phyloP scores from a whole-genome alignment of 1,140 invertebrate genomes.

The Paralvinella palmiformis region DNA sequence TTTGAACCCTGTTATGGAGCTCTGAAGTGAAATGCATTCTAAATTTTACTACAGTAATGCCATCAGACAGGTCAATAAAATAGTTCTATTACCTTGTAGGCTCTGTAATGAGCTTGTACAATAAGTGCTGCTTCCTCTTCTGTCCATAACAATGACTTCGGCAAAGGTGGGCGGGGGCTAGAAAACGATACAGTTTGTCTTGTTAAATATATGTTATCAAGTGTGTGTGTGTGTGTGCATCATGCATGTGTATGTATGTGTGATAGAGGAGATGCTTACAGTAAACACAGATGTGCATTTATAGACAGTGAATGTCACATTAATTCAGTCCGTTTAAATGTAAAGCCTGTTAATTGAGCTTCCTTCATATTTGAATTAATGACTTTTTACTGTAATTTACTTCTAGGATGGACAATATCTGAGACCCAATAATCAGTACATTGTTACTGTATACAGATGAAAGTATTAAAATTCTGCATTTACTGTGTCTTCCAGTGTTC shows the following conservation, averaged over 20 bases:
- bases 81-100: conserved; percentile 43
- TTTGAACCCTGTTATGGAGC: too few species aligned
- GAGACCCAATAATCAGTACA: too few species aligned
- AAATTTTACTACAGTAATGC: too few species aligned
- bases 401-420: too few species aligned
- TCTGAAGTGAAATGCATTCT: too few species aligned
- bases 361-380: background rate
- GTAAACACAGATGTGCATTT: background rate
- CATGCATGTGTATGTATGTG: background rate
- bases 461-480: too few species aligned
- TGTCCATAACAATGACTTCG: conserved; percentile 46
- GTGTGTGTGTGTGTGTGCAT: too few species aligned
- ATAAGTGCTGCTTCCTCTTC: conserved; percentile 47
- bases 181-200: conserved; percentile 19
- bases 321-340: background rate
- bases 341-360: background rate
- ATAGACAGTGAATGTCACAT: background rate
- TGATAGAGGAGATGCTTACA: background rate
- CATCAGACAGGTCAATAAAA: too few species aligned
- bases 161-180: conserved; percentile 46
- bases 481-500: conserved; percentile 45
- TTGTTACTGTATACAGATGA: too few species aligned
- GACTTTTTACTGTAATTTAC: too few species aligned
- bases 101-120: conserved; percentile 48
- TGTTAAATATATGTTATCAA: background rate